These are phyloP conservation scores for Enteromius viviparus DNA, from an alignment of 2,797 vertebrate species.

Conservation along the genomic window DNA sequence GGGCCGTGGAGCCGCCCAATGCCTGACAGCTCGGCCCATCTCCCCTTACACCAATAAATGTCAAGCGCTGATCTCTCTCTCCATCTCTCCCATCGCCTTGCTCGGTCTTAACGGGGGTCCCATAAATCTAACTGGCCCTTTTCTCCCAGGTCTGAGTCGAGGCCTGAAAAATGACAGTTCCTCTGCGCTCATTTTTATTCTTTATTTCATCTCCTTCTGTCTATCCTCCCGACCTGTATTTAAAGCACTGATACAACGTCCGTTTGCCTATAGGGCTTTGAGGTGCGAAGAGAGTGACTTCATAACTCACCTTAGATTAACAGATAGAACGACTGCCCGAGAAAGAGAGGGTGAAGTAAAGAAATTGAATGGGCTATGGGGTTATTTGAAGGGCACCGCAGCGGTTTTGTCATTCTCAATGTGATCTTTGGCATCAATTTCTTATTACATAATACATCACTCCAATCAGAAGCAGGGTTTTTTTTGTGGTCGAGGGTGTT, in stretches of 20 bases:
- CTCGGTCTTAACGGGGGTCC: slow-evolving; percentile 53
- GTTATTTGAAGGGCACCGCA: slow-evolving; percentile 55
- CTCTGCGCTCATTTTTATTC: slow-evolving; percentile 53
- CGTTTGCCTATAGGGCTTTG: slow-evolving; percentile 54
- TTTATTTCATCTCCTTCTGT: slow-evolving; percentile 53
- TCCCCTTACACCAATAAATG: slow-evolving; percentile 72
- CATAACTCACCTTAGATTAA: slow-evolving; percentile 58
- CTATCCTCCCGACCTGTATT: slow-evolving; percentile 58
- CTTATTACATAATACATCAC: slow-evolving; percentile 45
- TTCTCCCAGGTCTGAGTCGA: slow-evolving; percentile 54
- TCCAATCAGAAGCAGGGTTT: slow-evolving; percentile 17
- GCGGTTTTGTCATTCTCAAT: slow-evolving; percentile 37
- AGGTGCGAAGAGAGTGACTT: slow-evolving; percentile 49
- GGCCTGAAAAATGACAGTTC: slow-evolving; percentile 54
- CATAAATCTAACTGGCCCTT: slow-evolving; percentile 59
- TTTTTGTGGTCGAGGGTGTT: slow-evolving; percentile 14
- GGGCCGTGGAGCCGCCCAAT: slow-evolving; percentile 60
- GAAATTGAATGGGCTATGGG: slow-evolving; percentile 44
- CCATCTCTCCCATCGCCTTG: slow-evolving; percentile 55
- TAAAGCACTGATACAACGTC: slow-evolving; percentile 57
- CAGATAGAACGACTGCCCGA: slow-evolving; percentile 28
- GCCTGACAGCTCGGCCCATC: slow-evolving; percentile 64
- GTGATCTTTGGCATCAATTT: slow-evolving; percentile 47
- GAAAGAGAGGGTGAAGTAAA: slow-evolving; percentile 30
- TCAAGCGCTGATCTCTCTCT: slow-evolving; percentile 69